Evolutionary conservation across 2,113 vertebrate genomes (phyloP), one percentile per base, ranked within the genome.

Genomic region (Varanus komodoensis): DNA sequence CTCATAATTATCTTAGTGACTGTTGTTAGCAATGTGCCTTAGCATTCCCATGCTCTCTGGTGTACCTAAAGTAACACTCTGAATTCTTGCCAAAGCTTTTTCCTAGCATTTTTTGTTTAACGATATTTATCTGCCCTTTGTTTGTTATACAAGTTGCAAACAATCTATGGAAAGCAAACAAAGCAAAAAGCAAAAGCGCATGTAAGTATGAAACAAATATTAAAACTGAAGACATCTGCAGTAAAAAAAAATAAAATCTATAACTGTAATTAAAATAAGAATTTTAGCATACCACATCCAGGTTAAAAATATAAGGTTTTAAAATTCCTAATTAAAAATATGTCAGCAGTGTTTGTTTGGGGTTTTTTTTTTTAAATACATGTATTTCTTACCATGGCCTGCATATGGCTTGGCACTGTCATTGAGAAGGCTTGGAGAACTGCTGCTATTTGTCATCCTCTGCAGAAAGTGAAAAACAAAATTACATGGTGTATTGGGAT

Each of bases 381-480:
- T 67, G 7, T 88, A 86, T 1, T n/a, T 94, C 98, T 98, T 97
- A 99, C 99, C 99, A 91, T 99, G 99, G 97, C 98, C 95, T 97
- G 98, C 96, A 82, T 99, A 99, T 94, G 98, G 98, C 98, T 99
- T 99, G 98, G 98, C 99, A 99, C 99, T 98, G 95, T 99, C 99
- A 90, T 98, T 99, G 89, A 99, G 97, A 97, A 99, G 98, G 97
- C 99, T 99, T 82, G 99, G 99, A 89, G 99, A 99, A 92, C 98
- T 99, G 98, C 98, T 99, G 98, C 99, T 99, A 97, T 98, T 99
- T 95, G 98, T 98, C 98, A 99, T 99, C 93, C 99, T 98, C 99
- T 99, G 94, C 77, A 97, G 94, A 96, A 95, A 89, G 90, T 54
- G 91, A 82, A 94, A 11, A 91, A 11, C 80, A 52, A 89, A 68